phyloP scores from a whole-genome alignment of 2,113 vertebrate species.

The Sakesphorus luctuosus region DNA sequence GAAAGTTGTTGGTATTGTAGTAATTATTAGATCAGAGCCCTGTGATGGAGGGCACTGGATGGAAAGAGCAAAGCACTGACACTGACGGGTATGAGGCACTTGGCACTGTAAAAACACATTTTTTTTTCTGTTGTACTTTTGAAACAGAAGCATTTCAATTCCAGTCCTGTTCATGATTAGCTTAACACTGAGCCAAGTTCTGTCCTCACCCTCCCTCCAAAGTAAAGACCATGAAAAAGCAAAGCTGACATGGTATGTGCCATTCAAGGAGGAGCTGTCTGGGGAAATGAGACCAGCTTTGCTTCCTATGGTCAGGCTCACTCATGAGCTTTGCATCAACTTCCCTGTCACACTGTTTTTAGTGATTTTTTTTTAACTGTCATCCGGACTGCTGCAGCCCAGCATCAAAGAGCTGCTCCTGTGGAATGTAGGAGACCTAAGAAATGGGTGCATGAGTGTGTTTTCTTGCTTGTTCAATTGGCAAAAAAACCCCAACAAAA shows the following conservation, averaged over 20 bases:
- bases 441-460: not conserved
- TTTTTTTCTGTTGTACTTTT: not conserved
- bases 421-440: not conserved
- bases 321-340: not conserved
- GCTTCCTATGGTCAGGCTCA: not conserved
- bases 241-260: not conserved
- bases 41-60: not conserved
- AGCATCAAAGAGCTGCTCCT: not conserved
- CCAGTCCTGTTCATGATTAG: not conserved
- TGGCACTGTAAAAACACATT: not conserved
- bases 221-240: not conserved
- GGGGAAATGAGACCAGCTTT: not conserved
- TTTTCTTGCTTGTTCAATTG: not conserved
- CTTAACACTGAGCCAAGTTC: not conserved
- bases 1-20: not conserved
- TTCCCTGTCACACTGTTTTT: not conserved
- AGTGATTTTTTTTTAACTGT: not conserved
- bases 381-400: not conserved
- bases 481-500: not conserved
- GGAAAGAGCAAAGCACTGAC: not conserved
- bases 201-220: not conserved
- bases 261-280: not conserved
- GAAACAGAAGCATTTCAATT: not conserved
- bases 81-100: not conserved
- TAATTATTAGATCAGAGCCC: not conserved